Percentiles rank a stretch among this genome's conserved stretches.
These are phyloP conservation scores for Amphipoea lucens DNA, from an alignment of 2,888 invertebrate genomes.

Conservation along the genomic window DNA sequence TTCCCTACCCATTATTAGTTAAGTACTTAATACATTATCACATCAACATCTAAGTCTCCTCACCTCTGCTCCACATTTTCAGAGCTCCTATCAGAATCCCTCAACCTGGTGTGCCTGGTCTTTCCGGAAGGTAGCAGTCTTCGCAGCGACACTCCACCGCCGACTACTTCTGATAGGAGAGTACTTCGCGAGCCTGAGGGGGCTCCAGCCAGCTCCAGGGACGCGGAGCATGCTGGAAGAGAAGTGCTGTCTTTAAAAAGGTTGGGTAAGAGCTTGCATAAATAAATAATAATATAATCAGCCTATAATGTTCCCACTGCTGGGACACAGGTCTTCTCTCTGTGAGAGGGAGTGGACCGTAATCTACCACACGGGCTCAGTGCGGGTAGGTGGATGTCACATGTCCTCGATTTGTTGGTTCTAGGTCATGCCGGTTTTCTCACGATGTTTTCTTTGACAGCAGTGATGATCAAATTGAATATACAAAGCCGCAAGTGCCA, in stretches of 20 bases:
- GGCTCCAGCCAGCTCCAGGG: slow-evolving; percentile 87
- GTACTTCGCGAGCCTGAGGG: slow-evolving; percentile 94
- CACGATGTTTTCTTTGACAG: no score
- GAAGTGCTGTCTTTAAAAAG: not conserved
- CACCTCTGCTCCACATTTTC: slow-evolving; percentile 82
- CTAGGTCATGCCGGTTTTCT: no score
- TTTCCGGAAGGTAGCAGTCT: slow-evolving; percentile 84
- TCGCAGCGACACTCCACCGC: slow-evolving; percentile 85
- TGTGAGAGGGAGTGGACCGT: no score
- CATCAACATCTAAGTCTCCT: not conserved
- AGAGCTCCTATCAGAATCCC: slow-evolving; percentile 88
- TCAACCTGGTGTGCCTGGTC: slow-evolving; percentile 88
- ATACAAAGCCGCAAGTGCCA: no score
- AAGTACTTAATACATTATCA: not conserved
- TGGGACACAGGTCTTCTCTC: no score
- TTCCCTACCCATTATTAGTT: no score
- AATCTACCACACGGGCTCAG: no score
- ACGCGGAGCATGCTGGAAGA: slow-evolving; percentile 84
- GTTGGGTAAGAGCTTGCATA: not conserved
- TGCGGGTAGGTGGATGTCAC: no score
- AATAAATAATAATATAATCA: not conserved
- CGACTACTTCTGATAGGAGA: slow-evolving; percentile 94
- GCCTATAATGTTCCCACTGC: no score
- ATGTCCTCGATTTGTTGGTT: no score
- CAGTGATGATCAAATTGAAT: no score